phyloP scores from a whole-genome alignment of 2,888 invertebrate species.

The Zelleria hepariella region DNA sequence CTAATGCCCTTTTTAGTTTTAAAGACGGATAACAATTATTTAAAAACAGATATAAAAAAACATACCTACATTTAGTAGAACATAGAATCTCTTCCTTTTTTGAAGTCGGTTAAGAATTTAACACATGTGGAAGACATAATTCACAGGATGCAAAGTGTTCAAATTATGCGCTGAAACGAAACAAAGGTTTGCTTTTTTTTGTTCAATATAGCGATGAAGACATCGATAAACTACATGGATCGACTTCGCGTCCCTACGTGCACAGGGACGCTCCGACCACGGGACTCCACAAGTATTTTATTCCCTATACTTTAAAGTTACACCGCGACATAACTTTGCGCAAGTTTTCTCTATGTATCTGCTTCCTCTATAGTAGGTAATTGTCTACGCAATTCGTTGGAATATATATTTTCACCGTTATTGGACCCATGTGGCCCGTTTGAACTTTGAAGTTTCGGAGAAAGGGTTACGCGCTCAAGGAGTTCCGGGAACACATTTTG shows the following conservation, averaged over 20 bases:
- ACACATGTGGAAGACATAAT: background rate
- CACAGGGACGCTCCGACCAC: constrained; percentile 13
- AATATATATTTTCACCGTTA: background rate
- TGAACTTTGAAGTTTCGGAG: background rate
- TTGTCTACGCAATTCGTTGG: background rate
- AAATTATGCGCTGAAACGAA: background rate
- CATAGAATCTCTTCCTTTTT: too few species aligned
- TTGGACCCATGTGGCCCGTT: background rate
- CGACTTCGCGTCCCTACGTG: constrained; percentile 21
- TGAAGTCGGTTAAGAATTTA: background rate
- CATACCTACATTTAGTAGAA: too few species aligned
- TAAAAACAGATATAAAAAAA: too few species aligned
- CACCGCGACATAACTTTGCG: constrained; percentile 13
- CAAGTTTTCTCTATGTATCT: background rate
- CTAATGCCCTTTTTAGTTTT: too few species aligned
- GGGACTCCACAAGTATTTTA: constrained; percentile 30
- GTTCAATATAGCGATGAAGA: background rate
- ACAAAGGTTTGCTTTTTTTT: background rate
- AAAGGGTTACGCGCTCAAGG: background rate
- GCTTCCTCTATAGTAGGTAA: background rate
- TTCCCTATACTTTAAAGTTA: constrained; percentile 25
- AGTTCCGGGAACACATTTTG: background rate
- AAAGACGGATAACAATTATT: too few species aligned
- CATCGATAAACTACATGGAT: constrained; percentile 7
- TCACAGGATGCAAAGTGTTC: background rate